Conservation (phyloP, 2,888 invertebrate genomes). For the Metalampra italica region DNA sequence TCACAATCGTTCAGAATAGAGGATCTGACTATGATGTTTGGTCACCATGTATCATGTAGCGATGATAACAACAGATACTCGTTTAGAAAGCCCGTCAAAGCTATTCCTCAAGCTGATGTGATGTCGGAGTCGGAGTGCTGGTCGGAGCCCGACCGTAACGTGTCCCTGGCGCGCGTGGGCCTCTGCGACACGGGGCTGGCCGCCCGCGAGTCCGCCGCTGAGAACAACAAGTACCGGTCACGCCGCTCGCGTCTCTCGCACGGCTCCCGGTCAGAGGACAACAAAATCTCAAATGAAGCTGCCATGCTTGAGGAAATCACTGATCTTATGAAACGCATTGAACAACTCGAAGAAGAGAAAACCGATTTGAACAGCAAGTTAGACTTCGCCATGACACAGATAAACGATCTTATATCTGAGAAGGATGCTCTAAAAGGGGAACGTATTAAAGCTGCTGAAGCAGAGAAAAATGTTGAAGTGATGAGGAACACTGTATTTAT, state of each 20-base stretch:
- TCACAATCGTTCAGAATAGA: constrained; percentile 66
- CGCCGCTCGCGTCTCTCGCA: constrained; percentile 63
- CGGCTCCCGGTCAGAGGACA: constrained; percentile 62
- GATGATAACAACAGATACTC: constrained; percentile 43
- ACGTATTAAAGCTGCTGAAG: constrained; percentile 36
- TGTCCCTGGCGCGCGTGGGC: constrained; percentile 89
- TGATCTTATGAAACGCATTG: constrained; percentile 46
- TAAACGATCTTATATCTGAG: constrained; percentile 45
- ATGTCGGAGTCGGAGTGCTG: constrained; percentile 88
- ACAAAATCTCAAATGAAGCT: constrained; percentile 69
- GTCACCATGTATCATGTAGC: constrained; percentile 58
- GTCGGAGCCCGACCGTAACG: constrained; percentile 91
- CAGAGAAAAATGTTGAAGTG: constrained; percentile 40
- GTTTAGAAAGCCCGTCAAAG: constrained; percentile 33
- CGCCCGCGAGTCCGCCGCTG: constrained; percentile 43
- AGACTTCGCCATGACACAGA: constrained; percentile 48
- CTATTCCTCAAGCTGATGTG: constrained; percentile 52
- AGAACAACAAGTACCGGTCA: constrained; percentile 52
- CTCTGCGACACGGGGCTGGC: constrained; percentile 54
- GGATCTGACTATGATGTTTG: constrained; percentile 70
- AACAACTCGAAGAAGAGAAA: constrained; percentile 51
- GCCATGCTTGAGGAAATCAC: constrained; percentile 78
- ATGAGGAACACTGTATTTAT: constrained; percentile 35
- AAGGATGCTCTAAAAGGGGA: constrained; percentile 43
- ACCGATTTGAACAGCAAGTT: constrained; percentile 66